Percentiles rank a stretch among this genome's conserved stretches.
phyloP scores from a whole-genome alignment of 2,888 invertebrate genomes.

The Tiliacea aurago region DNA sequence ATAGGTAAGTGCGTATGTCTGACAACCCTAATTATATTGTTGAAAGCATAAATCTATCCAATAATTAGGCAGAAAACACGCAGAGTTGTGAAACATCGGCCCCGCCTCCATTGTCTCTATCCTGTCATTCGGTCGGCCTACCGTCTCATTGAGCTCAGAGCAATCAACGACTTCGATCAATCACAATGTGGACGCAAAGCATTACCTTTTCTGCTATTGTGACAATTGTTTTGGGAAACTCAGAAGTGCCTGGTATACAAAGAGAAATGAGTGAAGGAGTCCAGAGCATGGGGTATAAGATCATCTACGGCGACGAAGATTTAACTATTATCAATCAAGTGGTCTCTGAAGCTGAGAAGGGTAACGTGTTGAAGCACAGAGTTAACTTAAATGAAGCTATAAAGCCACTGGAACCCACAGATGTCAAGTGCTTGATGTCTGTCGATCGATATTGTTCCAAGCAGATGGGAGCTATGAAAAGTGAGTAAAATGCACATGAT shows the following conservation, averaged over 20 bases:
- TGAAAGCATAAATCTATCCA: constrained; percentile 71
- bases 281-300: constrained; percentile 75
- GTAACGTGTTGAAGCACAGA: constrained; percentile 69
- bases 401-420: constrained; percentile 76
- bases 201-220: constrained; percentile 59
- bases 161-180: constrained; percentile 58
- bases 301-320: constrained; percentile 83
- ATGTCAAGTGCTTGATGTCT: constrained; percentile 87
- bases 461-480: constrained; percentile 82
- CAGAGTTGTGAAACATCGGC: constrained; percentile 74
- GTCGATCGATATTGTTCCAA: constrained; percentile 82
- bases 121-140: constrained; percentile 53
- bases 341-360: constrained; percentile 76
- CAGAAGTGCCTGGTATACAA: constrained; percentile 72
- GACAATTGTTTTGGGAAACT: constrained; percentile 63
- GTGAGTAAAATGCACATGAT: constrained; percentile 72
- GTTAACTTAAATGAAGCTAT: constrained; percentile 73
- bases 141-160: constrained; percentile 59
- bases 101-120: constrained; percentile 55
- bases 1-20: constrained; percentile 45
- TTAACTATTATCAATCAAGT: constrained; percentile 80
- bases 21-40: constrained; percentile 75
- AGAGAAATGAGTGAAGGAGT: constrained; percentile 76
- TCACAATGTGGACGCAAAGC: constrained; percentile 72
- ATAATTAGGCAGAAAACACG: constrained; percentile 78